phyloP scores from a whole-genome alignment of 37 sponge, comb jelly and placozoan species.

The Petrosia ficiformis region DNA sequence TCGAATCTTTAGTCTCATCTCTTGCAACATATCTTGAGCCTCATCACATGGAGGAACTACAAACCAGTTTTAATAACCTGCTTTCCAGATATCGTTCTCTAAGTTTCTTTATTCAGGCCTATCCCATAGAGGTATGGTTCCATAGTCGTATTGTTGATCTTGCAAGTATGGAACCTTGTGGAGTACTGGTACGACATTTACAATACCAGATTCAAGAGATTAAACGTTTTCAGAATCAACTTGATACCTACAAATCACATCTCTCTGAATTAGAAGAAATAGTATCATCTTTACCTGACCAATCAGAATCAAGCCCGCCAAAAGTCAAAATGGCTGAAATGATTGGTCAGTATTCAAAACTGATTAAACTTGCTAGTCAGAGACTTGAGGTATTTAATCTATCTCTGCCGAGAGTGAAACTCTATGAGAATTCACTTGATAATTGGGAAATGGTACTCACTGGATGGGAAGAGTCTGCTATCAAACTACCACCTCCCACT shows the following conservation, averaged over 20 bases:
- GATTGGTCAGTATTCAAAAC: constrained; percentile 2
- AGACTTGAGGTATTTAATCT: constrained; percentile 11
- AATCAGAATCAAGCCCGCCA: not conserved
- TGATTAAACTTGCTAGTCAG: constrained; percentile 9
- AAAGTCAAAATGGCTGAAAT: constrained; percentile 20
- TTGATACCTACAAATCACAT: constrained; percentile 16
- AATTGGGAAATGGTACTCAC: constrained; percentile 26
- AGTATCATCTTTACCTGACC: constrained; percentile 1
- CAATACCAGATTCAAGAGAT: not conserved
- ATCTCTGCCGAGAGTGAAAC: constrained; percentile 37
- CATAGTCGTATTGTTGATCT: constrained; percentile 7
- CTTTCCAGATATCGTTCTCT: not conserved
- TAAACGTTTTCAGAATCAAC: not conserved
- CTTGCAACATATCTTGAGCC: not conserved
- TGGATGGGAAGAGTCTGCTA: constrained; percentile 41
- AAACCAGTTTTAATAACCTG: not conserved
- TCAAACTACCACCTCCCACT: constrained; percentile 7
- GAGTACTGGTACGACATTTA: not conserved
- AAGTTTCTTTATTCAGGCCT: constrained; percentile 2
- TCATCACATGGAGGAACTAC: not conserved
- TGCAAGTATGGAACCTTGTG: not conserved
- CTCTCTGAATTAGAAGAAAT: constrained; percentile 2
- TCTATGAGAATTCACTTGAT: constrained; percentile 39
- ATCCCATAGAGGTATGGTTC: constrained; percentile 55
- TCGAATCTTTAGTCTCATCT: not conserved